Conservation (phyloP, 2,888 invertebrate species). For the Ophonus ardosiacus region DNA sequence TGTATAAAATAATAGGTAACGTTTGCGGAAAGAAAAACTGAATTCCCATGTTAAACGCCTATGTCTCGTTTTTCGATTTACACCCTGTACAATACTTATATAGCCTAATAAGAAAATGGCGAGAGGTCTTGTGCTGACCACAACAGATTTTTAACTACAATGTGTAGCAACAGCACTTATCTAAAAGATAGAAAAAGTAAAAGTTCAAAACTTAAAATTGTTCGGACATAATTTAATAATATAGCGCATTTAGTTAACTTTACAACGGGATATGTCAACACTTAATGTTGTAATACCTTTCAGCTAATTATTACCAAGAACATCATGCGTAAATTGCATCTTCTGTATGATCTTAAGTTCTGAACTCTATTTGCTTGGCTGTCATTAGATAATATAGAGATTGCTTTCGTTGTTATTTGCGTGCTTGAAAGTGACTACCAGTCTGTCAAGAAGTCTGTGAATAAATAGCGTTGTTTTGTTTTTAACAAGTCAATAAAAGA, state of each 20-base stretch:
- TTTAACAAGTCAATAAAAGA: neutral
- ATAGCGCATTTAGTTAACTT: neutral
- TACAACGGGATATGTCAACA: neutral
- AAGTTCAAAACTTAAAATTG: neutral
- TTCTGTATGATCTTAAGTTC: conserved; percentile 6
- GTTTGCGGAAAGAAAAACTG: too few relatives aligned
- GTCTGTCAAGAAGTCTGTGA: conserved; percentile 13
- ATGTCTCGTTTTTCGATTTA: too few relatives aligned
- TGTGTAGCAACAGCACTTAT: too few relatives aligned
- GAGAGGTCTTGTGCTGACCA: too few relatives aligned
- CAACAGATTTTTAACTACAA: too few relatives aligned
- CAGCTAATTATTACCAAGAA: neutral
- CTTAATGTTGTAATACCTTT: neutral
- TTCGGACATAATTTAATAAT: neutral
- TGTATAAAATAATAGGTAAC: too few relatives aligned
- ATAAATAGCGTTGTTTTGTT: conserved; percentile 43
- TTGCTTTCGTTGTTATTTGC: conserved; percentile 40
- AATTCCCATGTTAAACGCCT: too few relatives aligned
- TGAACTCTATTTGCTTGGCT: conserved; percentile 41
- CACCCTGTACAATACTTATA: too few relatives aligned
- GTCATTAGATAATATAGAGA: conserved; percentile 49
- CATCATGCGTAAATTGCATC: neutral
- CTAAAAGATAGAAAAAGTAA: neutral
- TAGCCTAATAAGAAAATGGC: too few relatives aligned
- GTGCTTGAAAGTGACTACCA: conserved; percentile 22